A percentile compares a stretch with the other conserved stretches of the same genome.
Evolutionary conservation across 2,888 invertebrate species (phyloP).

Genomic region (Horisme vitalbata): DNA sequence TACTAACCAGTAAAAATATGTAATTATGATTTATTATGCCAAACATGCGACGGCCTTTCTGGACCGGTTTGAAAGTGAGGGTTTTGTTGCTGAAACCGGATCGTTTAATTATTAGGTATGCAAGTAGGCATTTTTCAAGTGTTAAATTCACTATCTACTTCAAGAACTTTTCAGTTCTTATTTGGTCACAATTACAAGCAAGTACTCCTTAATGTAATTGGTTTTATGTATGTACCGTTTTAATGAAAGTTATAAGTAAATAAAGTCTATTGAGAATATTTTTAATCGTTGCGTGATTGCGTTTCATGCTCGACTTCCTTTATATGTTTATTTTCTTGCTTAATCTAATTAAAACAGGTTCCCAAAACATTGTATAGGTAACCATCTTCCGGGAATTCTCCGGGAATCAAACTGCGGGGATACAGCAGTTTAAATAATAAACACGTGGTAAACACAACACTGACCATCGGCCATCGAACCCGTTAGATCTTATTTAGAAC

Average conservation of each 20-base stretch:
- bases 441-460: conserved; percentile 35
- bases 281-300: too few species aligned
- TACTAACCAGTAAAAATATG: conserved; percentile 3
- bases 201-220: too few species aligned
- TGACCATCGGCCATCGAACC: conserved; percentile 70
- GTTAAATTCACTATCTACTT: conserved; percentile 3
- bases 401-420: conserved; percentile 11
- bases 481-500: conserved; percentile 73
- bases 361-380: conserved; percentile 10
- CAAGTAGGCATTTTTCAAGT: conserved; percentile 18
- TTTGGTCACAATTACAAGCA: too few species aligned
- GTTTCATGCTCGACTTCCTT: too few species aligned
- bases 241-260: too few species aligned
- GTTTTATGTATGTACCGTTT: too few species aligned
- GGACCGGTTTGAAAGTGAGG: conserved; percentile 74
- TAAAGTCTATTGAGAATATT: too few species aligned
- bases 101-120: conserved; percentile 50
- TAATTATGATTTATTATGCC: conserved; percentile 7
- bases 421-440: conserved; percentile 31
- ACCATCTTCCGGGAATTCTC: conserved; percentile 22
- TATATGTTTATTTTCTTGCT: conserved; percentile 6
- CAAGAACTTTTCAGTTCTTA: too few species aligned
- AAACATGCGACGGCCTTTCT: conserved; percentile 37
- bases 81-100: conserved; percentile 69
- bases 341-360: conserved; percentile 6